Base-by-base conservation (phyloP, 2,888 invertebrate genomes). In the Drosophila colorata region DNA sequence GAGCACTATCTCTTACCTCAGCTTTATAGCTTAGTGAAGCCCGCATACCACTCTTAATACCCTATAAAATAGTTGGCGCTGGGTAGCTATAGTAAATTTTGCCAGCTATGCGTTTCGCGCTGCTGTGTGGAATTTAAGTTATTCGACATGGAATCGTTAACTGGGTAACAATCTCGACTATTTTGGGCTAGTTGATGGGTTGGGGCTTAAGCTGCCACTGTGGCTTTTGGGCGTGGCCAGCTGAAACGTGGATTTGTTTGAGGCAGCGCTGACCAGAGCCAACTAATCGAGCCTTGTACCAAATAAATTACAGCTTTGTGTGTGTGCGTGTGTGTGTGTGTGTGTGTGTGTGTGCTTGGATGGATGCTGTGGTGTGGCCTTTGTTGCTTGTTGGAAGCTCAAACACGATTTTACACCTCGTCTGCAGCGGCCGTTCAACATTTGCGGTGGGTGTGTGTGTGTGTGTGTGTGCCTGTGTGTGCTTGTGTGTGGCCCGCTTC, bases 381-480 rank as follows among this genome's bases (percentile, higher is more conserved):
- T 57, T 68, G 61, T 59, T 69, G 51, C 47, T 40, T 58, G 64
- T 51, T 64, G 64, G 56, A 64, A 49, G 48, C 41, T 64, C 56
- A 80, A 86, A 79, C 82, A 81, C 67, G 78, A 75, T 74, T 84
- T 81, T 81, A 78, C 85, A 87, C 81, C 87, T 87, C 75, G 67
- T 56, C 64, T 73, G 65, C 69, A 61, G 57, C 44, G 46, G 56
- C 58, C 56, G 65, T 64, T 55, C 46, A 60, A 46, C 49, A 56
- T 64, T 66, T 80, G 74, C 67, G 81, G 81, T 68, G 70, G 68
- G 68, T 78, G 63, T 40, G 31, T 46, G 20, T 4, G 25, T 38
- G 35, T n/a, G 33, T 8, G n/a, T 4, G n/a, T 28, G 38, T 6
- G 16, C 11, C 4, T 16, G 37, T 5, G 28, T 40, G 18, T 7